Evolutionary conservation across 2,888 invertebrate genomes (phyloP), one percentile per base, ranked within the genome.

Genomic region (Tuta absoluta): DNA sequence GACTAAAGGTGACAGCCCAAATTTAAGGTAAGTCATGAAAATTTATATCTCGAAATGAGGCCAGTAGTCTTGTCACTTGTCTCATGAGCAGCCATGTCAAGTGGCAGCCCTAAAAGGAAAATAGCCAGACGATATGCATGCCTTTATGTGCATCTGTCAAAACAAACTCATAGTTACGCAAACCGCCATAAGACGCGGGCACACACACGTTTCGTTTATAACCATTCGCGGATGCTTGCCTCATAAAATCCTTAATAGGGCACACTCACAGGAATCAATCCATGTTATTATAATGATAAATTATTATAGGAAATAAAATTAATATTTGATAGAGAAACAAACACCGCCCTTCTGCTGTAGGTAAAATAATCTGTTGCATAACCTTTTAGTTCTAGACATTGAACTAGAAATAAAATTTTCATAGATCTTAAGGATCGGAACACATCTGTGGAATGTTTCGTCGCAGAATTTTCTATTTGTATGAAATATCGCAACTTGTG

Each of bases 111-210:
- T 24, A 14, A 11, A 19, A 49, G 21, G 10, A 12, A 5, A 45
- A 19, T 23, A 21, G 49, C 24, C 11, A 14, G 23, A 14, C 14
- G 12, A 14, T 49, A 41, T 57, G 79, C 76, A 74, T 65, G 71
- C 71, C 73, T 86, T 85, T 82, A 85, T 82, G 82, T 74, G 75
- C 84, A 80, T 86, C 86, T 87, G 87, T 85, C 84, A 87, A 82
- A 84, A 86, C 84, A 86, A 75, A 23, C 51, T 23, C 23, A 14
- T 23, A 14, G 51, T 53, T 53, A 53, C 51, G 51, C 51, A 53
- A 53, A 11, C 51, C 23, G 51, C 23, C 51, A 23, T n/a, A 45
- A 17, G 45, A 45, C 24, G 14, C 23, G 24, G 11, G 51, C 51
- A 53, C 24, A 12, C 51, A 10, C 21, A 5, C 14, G 23, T 53